phyloP scores from a whole-genome alignment of 2,888 invertebrate genomes.

The Willowsia nigromaculata region DNA sequence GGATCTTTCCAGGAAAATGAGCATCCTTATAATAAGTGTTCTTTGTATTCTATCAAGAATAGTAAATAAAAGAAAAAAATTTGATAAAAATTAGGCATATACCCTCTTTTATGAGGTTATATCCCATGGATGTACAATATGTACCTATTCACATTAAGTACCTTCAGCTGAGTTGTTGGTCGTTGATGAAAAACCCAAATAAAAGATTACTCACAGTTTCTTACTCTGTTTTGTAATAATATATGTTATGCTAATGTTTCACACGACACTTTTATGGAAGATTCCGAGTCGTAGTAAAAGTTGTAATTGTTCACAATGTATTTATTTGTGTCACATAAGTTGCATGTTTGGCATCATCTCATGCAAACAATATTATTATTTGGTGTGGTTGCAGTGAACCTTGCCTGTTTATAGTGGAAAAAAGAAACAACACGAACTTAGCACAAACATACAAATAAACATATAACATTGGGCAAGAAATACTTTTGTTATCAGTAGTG shows the following conservation, averaged over 20 bases:
- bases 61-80: neutral
- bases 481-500: conserved; percentile 4
- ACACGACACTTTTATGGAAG: neutral
- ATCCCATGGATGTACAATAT: no score
- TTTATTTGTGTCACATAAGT: conserved; percentile 20
- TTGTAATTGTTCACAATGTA: neutral
- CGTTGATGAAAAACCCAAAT: neutral
- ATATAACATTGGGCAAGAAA: conserved; percentile 6
- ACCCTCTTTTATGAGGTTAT: no score
- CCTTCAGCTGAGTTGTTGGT: neutral
- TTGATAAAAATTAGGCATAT: no score
- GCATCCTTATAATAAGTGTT: neutral
- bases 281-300: neutral
- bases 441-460: neutral
- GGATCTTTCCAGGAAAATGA: neutral
- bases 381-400: neutral
- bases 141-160: no score
- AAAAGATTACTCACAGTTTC: neutral
- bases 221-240: neutral
- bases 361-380: neutral
- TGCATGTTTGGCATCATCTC: conserved; percentile 11
- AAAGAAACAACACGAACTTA: conserved; percentile 30
- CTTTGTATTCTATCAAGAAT: neutral
- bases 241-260: neutral
- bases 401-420: neutral